Evolutionary conservation across 2,113 vertebrate species (phyloP).

Genomic region (Dasyornis broadbenti): DNA sequence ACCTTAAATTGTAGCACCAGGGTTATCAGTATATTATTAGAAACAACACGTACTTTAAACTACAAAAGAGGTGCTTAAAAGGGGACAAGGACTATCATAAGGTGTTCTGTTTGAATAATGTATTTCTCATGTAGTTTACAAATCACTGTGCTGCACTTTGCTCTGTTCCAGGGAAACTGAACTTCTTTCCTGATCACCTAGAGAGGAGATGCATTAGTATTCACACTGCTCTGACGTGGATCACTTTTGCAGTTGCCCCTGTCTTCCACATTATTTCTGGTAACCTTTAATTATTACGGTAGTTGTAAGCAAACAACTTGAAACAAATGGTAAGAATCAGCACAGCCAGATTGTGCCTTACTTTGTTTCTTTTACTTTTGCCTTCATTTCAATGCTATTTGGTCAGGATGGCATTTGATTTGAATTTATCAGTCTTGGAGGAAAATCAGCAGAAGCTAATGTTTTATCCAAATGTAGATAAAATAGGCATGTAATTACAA

Average conservation of each 20-base stretch:
- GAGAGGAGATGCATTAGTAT: background rate
- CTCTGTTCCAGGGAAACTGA: background rate
- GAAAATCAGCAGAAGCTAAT: conserved; percentile 53
- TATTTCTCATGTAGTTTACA: conserved; percentile 49
- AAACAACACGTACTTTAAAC: conserved; percentile 2
- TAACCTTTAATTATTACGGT: conserved; percentile 44
- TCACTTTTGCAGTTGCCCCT: background rate
- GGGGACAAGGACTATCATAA: conserved; percentile 18
- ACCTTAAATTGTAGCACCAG: conserved; percentile 47
- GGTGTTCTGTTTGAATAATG: conserved; percentile 19
- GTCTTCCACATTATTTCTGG: background rate
- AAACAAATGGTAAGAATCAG: conserved; percentile 29
- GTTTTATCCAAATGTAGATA: conserved; percentile 44
- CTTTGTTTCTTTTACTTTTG: conserved; percentile 32
- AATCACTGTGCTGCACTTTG: conserved; percentile 31
- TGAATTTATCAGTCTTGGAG: conserved; percentile 41
- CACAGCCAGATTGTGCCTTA: background rate
- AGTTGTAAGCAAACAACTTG: conserved; percentile 32
- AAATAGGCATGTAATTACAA: conserved; percentile 67
- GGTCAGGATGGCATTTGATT: conserved; percentile 8
- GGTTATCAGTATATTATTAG: conserved; percentile 46
- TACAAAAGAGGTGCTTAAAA: background rate
- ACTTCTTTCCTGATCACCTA: background rate
- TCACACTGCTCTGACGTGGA: background rate
- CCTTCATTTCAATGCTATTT: background rate